Base-by-base conservation (phyloP, 2,888 invertebrate genomes). In the Caenorhabditis imperialis region DNA sequence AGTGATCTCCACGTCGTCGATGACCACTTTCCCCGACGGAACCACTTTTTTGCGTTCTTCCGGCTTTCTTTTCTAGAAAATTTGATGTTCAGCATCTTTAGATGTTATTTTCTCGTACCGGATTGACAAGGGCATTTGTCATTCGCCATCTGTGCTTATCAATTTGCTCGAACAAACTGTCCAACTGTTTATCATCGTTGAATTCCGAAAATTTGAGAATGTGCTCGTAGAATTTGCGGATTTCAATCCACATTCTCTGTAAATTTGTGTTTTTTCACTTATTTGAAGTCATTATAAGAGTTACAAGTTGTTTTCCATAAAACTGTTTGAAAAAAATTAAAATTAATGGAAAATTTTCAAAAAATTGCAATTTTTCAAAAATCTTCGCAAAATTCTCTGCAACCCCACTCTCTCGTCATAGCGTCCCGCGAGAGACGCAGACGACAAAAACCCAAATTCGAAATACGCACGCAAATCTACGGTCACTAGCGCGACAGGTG, bases 171-270 rank as follows among this genome's bases (percentile, higher is more conserved):
- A 57, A 44, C 10, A 76, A 37, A 14, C 40, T 38, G n/a, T 44
- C 35, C 12, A 51, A 7, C 14, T 55, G 40, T 6, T 38, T 23
- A 18, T 50, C 53, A 23, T 76, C 72, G 22, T 72, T 67, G 45
- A 72, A 72, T 20, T 42, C 47, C 1, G 33, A n/a, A 42, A 67
- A 67, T 42, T 47, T 20, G 37, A 40, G 27, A 12, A 76, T 25
- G 18, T 23, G 27, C 20, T 76, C 76, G 55, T 55, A 61, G 16
- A 76, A 50, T 14, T 69, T 47, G 23, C 76, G 57, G 35, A 67
- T 53, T n/a, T 65, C 67, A 3, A 57, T 47, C 76, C 76, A 76
- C 76, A 76, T 76, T n/a, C n/a, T n/a, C n/a, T n/a, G n/a, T n/a
- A n/a, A n/a, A n/a, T n/a, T n/a, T n/a, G n/a, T n/a, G n/a, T n/a